A percentile compares a stretch with the other conserved stretches of the same genome.
phyloP scores from a whole-genome alignment of 2,888 invertebrate species.

The Netelia inedita region DNA sequence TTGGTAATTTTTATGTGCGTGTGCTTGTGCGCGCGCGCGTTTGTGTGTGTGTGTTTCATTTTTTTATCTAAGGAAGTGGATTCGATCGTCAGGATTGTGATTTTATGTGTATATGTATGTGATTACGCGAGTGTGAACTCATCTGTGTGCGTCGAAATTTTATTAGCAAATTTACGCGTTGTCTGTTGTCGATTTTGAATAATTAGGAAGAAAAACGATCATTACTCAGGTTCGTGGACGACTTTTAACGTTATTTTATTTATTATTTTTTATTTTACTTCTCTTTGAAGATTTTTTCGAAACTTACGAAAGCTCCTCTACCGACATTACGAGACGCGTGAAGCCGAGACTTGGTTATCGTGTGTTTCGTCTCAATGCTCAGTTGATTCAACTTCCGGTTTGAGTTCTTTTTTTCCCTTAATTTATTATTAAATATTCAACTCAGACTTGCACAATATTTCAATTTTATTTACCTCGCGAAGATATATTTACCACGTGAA shows the following conservation, averaged over 20 bases:
- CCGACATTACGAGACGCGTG: constrained; percentile 28
- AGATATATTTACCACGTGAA: constrained; percentile 41
- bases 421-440: constrained; percentile 37
- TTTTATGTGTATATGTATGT: constrained; percentile 34
- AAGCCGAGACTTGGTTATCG: constrained; percentile 43
- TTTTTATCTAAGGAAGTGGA: constrained; percentile 62
- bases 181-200: constrained; percentile 7
- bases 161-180: constrained; percentile 16
- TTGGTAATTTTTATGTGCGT: constrained; percentile 58
- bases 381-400: constrained; percentile 39
- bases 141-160: constrained; percentile 27
- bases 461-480: constrained; percentile 53
- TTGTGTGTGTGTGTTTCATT: constrained; percentile 37
- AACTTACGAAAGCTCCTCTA: constrained; percentile 24
- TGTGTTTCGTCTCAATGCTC: constrained; percentile 39
- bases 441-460: constrained; percentile 25
- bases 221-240: constrained; percentile 25
- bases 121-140: constrained; percentile 32
- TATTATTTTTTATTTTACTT: constrained; percentile 27
- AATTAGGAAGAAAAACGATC: constrained; percentile 2
- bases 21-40: constrained; percentile 49
- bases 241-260: constrained; percentile 11
- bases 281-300: constrained; percentile 34
- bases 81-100: constrained; percentile 62
- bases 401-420: constrained; percentile 24